A percentile compares a stretch with the other conserved stretches of the same genome.
Evolutionary conservation across 2,113 vertebrate genomes (phyloP).

Genomic region (Epinephelus cyanopodus): DNA sequence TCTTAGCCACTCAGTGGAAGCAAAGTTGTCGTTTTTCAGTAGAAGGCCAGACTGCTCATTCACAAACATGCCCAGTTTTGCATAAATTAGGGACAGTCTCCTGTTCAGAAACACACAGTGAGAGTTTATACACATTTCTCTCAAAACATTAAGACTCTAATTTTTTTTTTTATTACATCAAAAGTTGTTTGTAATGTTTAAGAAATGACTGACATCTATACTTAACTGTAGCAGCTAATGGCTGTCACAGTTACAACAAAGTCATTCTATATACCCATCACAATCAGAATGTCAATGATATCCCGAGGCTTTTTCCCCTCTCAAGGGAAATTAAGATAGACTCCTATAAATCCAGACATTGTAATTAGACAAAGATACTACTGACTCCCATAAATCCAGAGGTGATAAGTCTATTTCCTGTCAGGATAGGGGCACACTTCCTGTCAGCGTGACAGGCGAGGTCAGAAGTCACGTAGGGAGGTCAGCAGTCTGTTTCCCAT

Average conservation of each 20-base stretch:
- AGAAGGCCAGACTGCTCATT: background rate
- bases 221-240: constrained; percentile 12
- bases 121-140: background rate
- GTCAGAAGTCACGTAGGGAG: constrained; percentile 64
- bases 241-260: constrained; percentile 45
- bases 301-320: constrained; percentile 58
- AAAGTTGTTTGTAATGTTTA: background rate
- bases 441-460: constrained; percentile 58
- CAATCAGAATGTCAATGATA: constrained; percentile 66
- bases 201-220: constrained; percentile 13
- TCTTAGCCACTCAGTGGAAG: constrained; percentile 13
- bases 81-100: constrained; percentile 10
- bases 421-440: constrained; percentile 67
- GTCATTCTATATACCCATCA: constrained; percentile 51
- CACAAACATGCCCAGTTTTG: background rate
- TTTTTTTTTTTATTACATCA: constrained; percentile 11
- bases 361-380: constrained; percentile 74
- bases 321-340: constrained; percentile 64
- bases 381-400: constrained; percentile 61
- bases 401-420: constrained; percentile 70
- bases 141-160: constrained; percentile 40
- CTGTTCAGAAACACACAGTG: background rate
- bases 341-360: constrained; percentile 72
- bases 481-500: constrained; percentile 76
- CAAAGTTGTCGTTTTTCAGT: background rate